These are phyloP conservation scores for Ridgeia piscesae DNA, from an alignment of 1,140 invertebrate genomes.

Conservation along the genomic window DNA sequence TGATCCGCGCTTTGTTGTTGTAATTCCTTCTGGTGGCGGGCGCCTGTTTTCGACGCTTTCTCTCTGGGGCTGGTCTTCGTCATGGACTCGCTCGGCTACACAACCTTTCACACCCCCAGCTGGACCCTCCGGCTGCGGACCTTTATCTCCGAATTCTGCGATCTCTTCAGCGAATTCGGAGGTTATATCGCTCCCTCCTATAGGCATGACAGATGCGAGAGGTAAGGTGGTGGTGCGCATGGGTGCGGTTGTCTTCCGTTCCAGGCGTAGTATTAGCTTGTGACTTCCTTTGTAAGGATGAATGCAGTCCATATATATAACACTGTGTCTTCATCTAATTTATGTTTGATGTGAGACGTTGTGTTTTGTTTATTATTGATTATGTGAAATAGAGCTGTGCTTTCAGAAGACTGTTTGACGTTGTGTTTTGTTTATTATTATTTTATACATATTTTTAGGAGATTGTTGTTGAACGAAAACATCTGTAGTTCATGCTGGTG, in stretches of 20 bases:
- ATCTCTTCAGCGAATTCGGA: conserved; percentile 91
- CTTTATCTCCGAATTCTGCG: conserved; percentile 70
- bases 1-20: not conserved
- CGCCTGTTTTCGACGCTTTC: not conserved
- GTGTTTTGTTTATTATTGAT: too few relatives aligned
- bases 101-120: not conserved
- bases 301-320: not conserved
- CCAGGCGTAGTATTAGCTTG: not conserved
- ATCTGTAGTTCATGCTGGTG: too few relatives aligned
- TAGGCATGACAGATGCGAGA: conserved; percentile 90
- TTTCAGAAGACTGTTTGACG: too few relatives aligned
- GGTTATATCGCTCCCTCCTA: conserved; percentile 90
- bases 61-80: not conserved
- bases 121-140: conserved; percentile 27
- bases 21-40: not conserved
- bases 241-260: not conserved
- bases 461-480: too few relatives aligned
- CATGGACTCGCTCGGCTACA: conserved; percentile 24
- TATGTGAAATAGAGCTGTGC: too few relatives aligned
- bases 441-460: too few relatives aligned
- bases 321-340: not conserved
- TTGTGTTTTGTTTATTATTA: too few relatives aligned
- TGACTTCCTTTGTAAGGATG: not conserved
- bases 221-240: conserved; percentile 61
- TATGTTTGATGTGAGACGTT: not conserved